These are phyloP conservation scores for Tetragonisca angustula DNA, from an alignment of 2,888 invertebrate species.

Conservation along the genomic window DNA sequence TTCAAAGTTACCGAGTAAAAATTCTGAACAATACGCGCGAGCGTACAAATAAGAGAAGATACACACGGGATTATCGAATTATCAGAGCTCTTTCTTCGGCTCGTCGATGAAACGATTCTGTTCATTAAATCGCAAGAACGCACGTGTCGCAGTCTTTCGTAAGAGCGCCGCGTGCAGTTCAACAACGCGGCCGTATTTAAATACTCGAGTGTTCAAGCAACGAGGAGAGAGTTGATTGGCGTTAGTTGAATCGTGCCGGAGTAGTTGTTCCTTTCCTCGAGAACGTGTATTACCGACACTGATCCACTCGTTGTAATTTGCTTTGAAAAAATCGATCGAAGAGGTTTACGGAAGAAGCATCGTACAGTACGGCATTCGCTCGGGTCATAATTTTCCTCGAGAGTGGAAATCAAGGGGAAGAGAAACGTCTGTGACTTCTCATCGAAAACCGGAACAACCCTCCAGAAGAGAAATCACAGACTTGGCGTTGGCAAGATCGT, in stretches of 20 bases:
- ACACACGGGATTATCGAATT: conserved; percentile 14
- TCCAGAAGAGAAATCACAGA: no score
- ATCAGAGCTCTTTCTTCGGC: neutral
- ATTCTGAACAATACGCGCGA: neutral
- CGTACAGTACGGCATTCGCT: no score
- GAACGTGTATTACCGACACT: neutral
- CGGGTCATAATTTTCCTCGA: no score
- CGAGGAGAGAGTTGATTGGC: neutral
- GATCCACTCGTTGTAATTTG: no score
- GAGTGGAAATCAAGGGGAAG: no score
- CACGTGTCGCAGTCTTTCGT: conserved; percentile 3
- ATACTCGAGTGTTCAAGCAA: conserved; percentile 55
- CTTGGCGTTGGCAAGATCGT: no score
- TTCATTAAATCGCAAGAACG: conserved; percentile 48
- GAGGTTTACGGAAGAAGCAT: no score
- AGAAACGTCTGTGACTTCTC: no score
- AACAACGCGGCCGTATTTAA: conserved; percentile 51
- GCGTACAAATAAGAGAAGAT: neutral
- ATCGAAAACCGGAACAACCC: no score
- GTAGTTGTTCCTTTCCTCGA: neutral
- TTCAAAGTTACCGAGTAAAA: neutral
- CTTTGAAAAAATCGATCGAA: no score
- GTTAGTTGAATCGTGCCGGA: neutral
- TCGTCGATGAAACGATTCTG: conserved; percentile 11
- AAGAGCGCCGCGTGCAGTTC: conserved; percentile 8